A percentile compares a stretch with the other conserved stretches of the same genome.
Evolutionary conservation across 2,888 invertebrate genomes (phyloP).

Genomic region (Apantesis nais): DNA sequence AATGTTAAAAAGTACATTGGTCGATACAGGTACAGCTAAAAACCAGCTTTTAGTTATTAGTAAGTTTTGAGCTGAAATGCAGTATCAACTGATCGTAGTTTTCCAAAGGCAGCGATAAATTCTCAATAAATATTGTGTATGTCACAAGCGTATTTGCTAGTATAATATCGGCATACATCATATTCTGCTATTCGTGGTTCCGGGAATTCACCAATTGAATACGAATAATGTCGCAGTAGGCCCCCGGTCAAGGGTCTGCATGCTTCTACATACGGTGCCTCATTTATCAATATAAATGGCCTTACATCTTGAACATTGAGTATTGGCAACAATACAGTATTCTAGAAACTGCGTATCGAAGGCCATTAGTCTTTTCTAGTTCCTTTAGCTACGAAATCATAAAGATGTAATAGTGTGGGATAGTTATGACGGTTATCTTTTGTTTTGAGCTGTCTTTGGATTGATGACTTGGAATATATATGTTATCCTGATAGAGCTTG

Average conservation of each 20-base stretch:
- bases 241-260: constrained; percentile 60
- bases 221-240: constrained; percentile 57
- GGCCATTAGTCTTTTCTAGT: constrained; percentile 76
- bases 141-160: constrained; percentile 33
- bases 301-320: constrained; percentile 65
- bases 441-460: background rate
- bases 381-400: constrained; percentile 59
- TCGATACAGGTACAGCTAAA: background rate
- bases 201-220: constrained; percentile 48
- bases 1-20: too few relatives aligned
- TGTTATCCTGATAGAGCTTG: background rate
- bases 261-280: constrained; percentile 53
- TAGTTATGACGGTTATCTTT: background rate
- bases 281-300: constrained; percentile 70
- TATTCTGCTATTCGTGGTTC: constrained; percentile 42
- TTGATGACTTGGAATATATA: background rate
- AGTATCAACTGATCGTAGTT: constrained; percentile 18
- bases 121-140: constrained; percentile 21
- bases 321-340: constrained; percentile 70
- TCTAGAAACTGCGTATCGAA: constrained; percentile 77
- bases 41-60: background rate
- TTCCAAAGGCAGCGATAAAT: constrained; percentile 27
- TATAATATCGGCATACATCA: constrained; percentile 37
- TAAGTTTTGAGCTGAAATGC: constrained; percentile 4
- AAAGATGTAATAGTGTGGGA: background rate